Percentiles rank a stretch among this genome's conserved stretches.
These are phyloP conservation scores for Rattus rattus DNA, from an alignment of 2,113 vertebrate genomes.

Conservation along the genomic window DNA sequence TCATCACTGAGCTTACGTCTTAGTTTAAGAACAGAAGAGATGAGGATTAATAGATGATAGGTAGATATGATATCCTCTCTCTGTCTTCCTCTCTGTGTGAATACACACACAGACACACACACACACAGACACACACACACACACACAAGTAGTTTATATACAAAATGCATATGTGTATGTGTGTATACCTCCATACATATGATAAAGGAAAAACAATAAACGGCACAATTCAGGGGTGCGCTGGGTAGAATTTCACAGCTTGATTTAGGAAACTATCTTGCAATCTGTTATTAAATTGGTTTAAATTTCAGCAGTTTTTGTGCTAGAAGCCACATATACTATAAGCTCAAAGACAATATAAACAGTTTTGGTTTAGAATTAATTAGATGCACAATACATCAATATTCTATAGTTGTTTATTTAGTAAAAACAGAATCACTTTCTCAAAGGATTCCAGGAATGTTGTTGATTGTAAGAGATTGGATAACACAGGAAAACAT, in stretches of 20 bases:
- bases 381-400: background rate
- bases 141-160: background rate
- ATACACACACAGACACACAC: background rate
- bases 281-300: conserved; percentile 35
- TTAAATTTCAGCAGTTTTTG: conserved; percentile 22
- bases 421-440: background rate
- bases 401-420: background rate
- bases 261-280: conserved; percentile 8
- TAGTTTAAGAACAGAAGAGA: background rate
- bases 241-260: background rate
- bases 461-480: background rate
- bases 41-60: background rate
- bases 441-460: conserved; percentile 1
- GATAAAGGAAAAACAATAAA: background rate
- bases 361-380: background rate
- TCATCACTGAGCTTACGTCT: conserved; percentile 26
- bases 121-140: background rate
- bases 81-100: background rate
- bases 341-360: background rate
- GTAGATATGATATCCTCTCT: background rate
- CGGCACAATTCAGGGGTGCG: background rate
- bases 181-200: background rate
- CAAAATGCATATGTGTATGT: background rate
- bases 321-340: background rate
- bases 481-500: conserved; percentile 15